Percentiles rank a stretch among this genome's conserved stretches.
phyloP scores from a whole-genome alignment of 2,888 invertebrate species.

The Boloria selene region DNA sequence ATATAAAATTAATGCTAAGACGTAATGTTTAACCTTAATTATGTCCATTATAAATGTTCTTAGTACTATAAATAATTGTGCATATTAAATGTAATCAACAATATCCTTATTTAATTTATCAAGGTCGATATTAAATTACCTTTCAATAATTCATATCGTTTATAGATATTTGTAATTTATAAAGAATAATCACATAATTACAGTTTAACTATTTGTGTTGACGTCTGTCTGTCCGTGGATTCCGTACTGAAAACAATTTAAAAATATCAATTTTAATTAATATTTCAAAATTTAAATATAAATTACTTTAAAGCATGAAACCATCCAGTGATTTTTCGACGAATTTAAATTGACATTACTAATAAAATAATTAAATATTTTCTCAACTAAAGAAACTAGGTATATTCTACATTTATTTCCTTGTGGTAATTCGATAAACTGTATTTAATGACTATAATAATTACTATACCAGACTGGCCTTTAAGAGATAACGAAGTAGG shows the following conservation, averaged over 20 bases:
- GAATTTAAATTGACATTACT: too few relatives aligned
- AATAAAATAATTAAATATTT: conserved; percentile 5
- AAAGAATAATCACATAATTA: conserved; percentile 40
- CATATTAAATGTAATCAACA: conserved; percentile 42
- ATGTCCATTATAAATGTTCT: conserved; percentile 37
- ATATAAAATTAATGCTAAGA: conserved; percentile 35
- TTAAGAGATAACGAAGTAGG: conserved; percentile 26
- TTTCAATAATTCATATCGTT: conserved; percentile 43
- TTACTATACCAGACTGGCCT: conserved; percentile 52
- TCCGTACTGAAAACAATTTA: background rate
- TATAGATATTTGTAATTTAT: conserved; percentile 41
- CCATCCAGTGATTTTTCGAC: too few relatives aligned
- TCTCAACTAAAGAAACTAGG: conserved; percentile 17
- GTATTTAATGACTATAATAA: conserved; percentile 57
- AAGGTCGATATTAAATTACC: conserved; percentile 43
- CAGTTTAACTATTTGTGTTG: background rate
- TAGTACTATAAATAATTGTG: conserved; percentile 41
- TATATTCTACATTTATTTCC: conserved; percentile 59
- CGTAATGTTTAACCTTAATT: conserved; percentile 39
- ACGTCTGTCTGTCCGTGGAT: background rate
- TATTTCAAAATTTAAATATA: too few relatives aligned
- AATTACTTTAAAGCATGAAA: too few relatives aligned
- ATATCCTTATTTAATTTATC: conserved; percentile 43
- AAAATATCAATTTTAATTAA: background rate
- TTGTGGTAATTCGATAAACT: conserved; percentile 54